Evolutionary conservation across 1,140 invertebrate genomes (phyloP).

Genomic region (Ylistrum balloti): DNA sequence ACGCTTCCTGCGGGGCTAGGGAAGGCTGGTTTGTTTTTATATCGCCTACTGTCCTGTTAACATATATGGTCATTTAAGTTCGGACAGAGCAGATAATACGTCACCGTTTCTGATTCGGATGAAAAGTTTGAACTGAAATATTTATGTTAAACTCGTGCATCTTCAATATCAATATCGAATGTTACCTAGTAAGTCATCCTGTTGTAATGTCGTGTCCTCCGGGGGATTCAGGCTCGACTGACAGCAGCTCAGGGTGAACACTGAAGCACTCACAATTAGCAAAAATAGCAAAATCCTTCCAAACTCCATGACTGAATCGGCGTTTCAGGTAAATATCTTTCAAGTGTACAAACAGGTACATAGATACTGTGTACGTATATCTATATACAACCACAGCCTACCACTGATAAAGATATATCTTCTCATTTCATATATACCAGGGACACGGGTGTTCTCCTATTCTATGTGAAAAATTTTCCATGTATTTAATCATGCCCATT

Average conservation of each 20-base stretch:
- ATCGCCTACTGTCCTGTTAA: too few species aligned
- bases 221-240: neutral
- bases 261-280: neutral
- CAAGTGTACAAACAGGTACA: neutral
- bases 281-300: neutral
- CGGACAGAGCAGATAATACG: too few species aligned
- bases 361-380: too few species aligned
- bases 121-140: too few species aligned
- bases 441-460: neutral
- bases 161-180: neutral
- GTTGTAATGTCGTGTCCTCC: too few species aligned
- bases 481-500: neutral
- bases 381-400: neutral
- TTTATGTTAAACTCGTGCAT: too few species aligned
- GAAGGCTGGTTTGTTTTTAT: too few species aligned
- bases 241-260: neutral
- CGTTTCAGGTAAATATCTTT: neutral
- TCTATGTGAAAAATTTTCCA: neutral
- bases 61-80: too few species aligned
- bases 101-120: too few species aligned
- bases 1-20: too few species aligned
- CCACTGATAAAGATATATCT: neutral
- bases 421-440: neutral
- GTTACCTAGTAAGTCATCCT: too few species aligned
- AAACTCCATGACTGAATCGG: neutral